These are phyloP conservation scores for Diacarnus erythraeanus DNA, from an alignment of 37 sponge, comb jelly and placozoan genomes.

Conservation along the genomic window DNA sequence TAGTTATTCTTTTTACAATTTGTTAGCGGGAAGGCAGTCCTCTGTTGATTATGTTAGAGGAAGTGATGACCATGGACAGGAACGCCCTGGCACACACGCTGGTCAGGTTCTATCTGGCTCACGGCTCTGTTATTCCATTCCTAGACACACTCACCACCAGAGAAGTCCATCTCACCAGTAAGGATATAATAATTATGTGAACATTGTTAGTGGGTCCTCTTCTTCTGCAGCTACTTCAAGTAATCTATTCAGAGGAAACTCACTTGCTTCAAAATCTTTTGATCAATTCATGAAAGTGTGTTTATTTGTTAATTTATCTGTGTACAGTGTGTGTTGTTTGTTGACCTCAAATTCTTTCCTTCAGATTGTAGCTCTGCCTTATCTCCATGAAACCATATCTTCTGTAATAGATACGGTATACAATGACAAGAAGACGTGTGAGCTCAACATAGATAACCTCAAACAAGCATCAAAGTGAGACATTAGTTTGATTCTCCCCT, in stretches of 20 bases:
- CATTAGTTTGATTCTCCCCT: too few species aligned
- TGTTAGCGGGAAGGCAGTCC: slow-evolving; percentile 61
- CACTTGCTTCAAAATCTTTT: slow-evolving; percentile 84
- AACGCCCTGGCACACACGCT: slow-evolving; percentile 71
- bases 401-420: slow-evolving; percentile 66
- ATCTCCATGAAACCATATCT: slow-evolving; percentile 76
- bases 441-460: slow-evolving; percentile 77
- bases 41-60: slow-evolving; percentile 67
- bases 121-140: slow-evolving; percentile 61
- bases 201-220: too few species aligned
- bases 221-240: too few species aligned
- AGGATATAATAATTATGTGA: neutral
- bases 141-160: slow-evolving; percentile 69
- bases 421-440: slow-evolving; percentile 70
- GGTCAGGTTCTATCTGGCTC: slow-evolving; percentile 85
- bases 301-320: neutral
- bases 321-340: neutral
- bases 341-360: neutral
- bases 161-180: slow-evolving; percentile 57
- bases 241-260: slow-evolving; percentile 86
- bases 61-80: slow-evolving; percentile 76
- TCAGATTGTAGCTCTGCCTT: slow-evolving; percentile 81
- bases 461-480: slow-evolving; percentile 48
- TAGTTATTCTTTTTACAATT: neutral
- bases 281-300: slow-evolving; percentile 97